phyloP scores from a whole-genome alignment of 2,888 invertebrate genomes.

The Polydrusus tereticollis region DNA sequence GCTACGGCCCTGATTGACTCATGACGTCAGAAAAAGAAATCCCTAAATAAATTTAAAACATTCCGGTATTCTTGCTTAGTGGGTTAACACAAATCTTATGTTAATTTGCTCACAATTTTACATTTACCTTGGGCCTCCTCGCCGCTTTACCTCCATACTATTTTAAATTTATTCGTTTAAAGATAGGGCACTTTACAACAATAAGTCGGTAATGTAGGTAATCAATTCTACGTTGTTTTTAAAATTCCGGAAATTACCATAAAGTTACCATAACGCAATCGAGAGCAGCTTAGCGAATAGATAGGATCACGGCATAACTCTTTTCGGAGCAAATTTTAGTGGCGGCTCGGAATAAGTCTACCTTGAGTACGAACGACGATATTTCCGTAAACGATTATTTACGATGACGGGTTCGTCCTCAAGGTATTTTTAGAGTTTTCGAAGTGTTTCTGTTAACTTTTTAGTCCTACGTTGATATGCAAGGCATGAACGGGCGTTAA shows the following conservation, averaged over 20 bases:
- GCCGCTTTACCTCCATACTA: neutral
- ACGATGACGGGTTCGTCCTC: slow-evolving; percentile 1
- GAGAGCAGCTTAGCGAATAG: slow-evolving; percentile 38
- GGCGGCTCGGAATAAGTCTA: neutral
- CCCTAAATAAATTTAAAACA: neutral
- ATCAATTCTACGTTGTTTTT: slow-evolving; percentile 31
- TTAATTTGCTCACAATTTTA: neutral
- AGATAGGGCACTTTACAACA: neutral
- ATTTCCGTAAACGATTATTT: slow-evolving; percentile 18
- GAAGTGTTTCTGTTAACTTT: neutral
- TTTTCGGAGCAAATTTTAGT: slow-evolving; percentile 27
- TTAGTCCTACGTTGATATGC: neutral
- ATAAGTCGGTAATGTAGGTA: slow-evolving; percentile 23
- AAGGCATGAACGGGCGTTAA: no score
- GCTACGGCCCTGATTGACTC: no score
- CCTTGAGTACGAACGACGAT: neutral
- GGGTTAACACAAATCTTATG: neutral
- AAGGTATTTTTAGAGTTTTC: slow-evolving; percentile 10
- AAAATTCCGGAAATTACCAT: slow-evolving; percentile 36
- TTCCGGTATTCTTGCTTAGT: neutral
- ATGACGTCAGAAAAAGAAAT: neutral
- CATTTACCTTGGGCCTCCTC: neutral
- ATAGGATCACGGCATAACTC: slow-evolving; percentile 41
- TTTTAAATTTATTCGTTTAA: slow-evolving; percentile 9
- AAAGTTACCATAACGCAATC: slow-evolving; percentile 36